Evolutionary conservation across 2,888 invertebrate genomes (phyloP).

Genomic region (Sinotaia quadrata): DNA sequence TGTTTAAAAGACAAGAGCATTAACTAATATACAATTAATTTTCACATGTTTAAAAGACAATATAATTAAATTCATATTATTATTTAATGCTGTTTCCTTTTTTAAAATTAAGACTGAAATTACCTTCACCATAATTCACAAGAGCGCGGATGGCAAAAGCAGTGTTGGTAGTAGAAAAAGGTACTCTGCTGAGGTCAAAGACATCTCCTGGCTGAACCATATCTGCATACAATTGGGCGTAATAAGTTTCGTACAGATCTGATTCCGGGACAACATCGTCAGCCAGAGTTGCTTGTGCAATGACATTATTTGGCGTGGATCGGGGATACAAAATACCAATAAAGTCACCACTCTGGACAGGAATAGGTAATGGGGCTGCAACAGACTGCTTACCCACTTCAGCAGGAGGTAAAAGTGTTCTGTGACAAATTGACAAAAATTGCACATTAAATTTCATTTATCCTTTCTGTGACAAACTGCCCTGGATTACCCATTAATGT

Average conservation of each 20-base stretch:
- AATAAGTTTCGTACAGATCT: conserved; percentile 62
- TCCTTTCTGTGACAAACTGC: too few species aligned
- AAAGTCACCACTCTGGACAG: conserved; percentile 64
- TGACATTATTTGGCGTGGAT: conserved; percentile 50
- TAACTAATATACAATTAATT: too few species aligned
- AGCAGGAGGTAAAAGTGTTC: conserved; percentile 54
- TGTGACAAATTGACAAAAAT: conserved; percentile 25
- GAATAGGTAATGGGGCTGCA: conserved; percentile 44
- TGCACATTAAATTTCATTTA: too few species aligned
- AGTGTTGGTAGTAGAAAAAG: conserved; percentile 41
- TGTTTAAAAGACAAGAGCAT: too few species aligned
- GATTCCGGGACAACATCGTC: conserved; percentile 43
- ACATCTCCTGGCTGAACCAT: conserved; percentile 47
- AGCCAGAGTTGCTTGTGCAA: conserved; percentile 52
- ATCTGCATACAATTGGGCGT: conserved; percentile 55
- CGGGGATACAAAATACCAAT: conserved; percentile 66
- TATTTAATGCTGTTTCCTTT: too few species aligned
- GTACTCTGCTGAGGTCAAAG: conserved; percentile 48
- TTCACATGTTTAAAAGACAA: too few species aligned
- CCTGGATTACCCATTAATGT: too few species aligned
- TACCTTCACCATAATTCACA: conserved; percentile 60
- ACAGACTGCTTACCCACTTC: conserved; percentile 49
- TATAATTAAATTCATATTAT: too few species aligned
- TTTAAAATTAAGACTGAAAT: too few species aligned
- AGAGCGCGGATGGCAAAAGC: conserved; percentile 61